Evolutionary conservation across 2,113 vertebrate species (phyloP).

Genomic region (Sander vitreus): DNA sequence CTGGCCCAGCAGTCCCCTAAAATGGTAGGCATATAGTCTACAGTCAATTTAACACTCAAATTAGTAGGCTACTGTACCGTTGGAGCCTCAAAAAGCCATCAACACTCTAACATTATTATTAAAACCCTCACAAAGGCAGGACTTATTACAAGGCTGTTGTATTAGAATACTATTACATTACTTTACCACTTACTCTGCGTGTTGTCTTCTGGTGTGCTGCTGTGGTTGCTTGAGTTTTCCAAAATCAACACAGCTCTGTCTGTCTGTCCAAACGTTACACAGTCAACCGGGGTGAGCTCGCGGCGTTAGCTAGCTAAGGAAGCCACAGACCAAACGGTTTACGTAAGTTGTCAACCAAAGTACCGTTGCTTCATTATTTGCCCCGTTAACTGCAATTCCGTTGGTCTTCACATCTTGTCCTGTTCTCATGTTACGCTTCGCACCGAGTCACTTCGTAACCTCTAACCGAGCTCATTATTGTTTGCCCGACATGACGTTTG

Average conservation of each 20-base stretch:
- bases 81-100: background rate
- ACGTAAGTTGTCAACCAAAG: background rate
- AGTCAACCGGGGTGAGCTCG: background rate
- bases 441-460: background rate
- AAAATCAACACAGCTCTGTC: constrained; percentile 1
- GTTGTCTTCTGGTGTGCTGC: background rate
- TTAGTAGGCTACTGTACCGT: constrained; percentile 6
- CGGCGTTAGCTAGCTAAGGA: constrained; percentile 1
- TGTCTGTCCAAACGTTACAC: background rate
- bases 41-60: constrained; percentile 44
- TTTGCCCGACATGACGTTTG: background rate
- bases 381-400: background rate
- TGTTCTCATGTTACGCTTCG: background rate
- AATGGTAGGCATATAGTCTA: background rate
- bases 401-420: background rate
- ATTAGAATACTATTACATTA: background rate
- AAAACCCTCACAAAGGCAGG: background rate
- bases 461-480: background rate
- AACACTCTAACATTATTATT: background rate
- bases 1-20: background rate
- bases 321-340: background rate
- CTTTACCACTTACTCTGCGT: constrained; percentile 16
- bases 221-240: background rate
- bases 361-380: background rate
- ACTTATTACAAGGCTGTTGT: background rate